These are phyloP conservation scores for Leptatherina wallacei DNA, from an alignment of 2,797 vertebrate genomes.

Conservation along the genomic window DNA sequence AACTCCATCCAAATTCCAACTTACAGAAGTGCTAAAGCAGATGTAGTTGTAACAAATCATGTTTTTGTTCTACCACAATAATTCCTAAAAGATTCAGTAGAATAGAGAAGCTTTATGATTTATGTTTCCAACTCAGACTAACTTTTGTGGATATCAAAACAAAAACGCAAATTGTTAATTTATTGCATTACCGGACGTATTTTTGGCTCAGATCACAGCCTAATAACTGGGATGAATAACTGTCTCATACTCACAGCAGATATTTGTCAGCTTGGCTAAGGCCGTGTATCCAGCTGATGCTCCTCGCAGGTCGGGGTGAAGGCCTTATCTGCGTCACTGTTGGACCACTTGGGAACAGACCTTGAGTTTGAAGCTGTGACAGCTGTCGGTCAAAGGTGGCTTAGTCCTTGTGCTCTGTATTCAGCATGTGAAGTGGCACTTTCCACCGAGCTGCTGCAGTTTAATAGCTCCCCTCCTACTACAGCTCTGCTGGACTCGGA, in stretches of 20 bases:
- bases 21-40: slow-evolving; percentile 50
- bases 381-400: slow-evolving; percentile 34
- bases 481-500: slow-evolving; percentile 9
- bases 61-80: not conserved
- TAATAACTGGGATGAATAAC: slow-evolving; percentile 24
- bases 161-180: slow-evolving; percentile 7
- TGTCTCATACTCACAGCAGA: slow-evolving; percentile 31
- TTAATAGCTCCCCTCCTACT: slow-evolving; percentile 36
- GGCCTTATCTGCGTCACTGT: slow-evolving; percentile 21
- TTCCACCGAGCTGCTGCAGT: slow-evolving; percentile 9
- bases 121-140: not conserved
- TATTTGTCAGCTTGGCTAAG: slow-evolving; percentile 12
- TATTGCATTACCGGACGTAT: slow-evolving; percentile 27
- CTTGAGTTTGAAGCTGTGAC: slow-evolving; percentile 21
- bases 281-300: slow-evolving; percentile 26
- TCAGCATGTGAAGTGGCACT: slow-evolving; percentile 16
- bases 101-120: not conserved
- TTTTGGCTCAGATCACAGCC: slow-evolving; percentile 19
- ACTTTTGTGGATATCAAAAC: slow-evolving; percentile 17
- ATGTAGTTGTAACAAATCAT: slow-evolving; percentile 24
- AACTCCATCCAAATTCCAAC: slow-evolving; percentile 60
- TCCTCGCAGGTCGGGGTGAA: slow-evolving; percentile 5
- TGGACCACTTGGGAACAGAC: not conserved
- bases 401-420: slow-evolving; percentile 30
- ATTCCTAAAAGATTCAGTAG: slow-evolving; percentile 1